A percentile compares a stretch with the other conserved stretches of the same genome.
Evolutionary conservation across 2,888 invertebrate genomes (phyloP).

Genomic region (Zootermopsis nevadensis): DNA sequence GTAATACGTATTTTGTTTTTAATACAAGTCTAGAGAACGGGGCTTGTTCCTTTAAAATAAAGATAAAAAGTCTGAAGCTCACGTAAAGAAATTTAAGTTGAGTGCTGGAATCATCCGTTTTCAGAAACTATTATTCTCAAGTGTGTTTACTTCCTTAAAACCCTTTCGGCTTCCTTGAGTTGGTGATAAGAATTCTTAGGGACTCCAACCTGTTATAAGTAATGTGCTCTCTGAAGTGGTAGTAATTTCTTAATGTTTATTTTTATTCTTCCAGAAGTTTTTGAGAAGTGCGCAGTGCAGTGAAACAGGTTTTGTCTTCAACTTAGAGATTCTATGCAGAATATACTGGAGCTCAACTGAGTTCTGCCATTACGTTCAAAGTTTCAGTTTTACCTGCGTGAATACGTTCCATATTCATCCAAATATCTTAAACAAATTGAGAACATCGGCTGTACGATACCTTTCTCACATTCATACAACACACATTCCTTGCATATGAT

Average conservation of each 20-base stretch:
- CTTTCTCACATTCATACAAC: too few relatives aligned
- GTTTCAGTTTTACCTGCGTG: too few relatives aligned
- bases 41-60: not conserved
- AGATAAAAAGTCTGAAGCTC: not conserved
- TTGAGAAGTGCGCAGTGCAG: too few relatives aligned
- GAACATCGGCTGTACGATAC: too few relatives aligned
- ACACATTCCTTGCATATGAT: too few relatives aligned
- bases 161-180: not conserved
- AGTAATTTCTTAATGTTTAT: not conserved
- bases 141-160: not conserved
- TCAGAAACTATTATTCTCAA: not conserved
- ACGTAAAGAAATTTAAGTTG: not conserved
- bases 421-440: too few relatives aligned
- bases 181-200: not conserved
- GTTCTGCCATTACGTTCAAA: too few relatives aligned
- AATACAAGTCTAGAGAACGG: not conserved
- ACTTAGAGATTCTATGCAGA: too few relatives aligned
- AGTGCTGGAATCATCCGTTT: conserved; percentile 1
- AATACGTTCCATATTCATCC: too few relatives aligned
- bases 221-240: not conserved
- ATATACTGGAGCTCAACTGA: too few relatives aligned
- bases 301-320: too few relatives aligned
- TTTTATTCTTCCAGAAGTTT: not conserved
- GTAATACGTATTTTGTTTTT: not conserved
- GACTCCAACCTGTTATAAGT: not conserved